Evolutionary conservation across 1,140 invertebrate genomes (phyloP).

Genomic region (Cotesia glomerata): DNA sequence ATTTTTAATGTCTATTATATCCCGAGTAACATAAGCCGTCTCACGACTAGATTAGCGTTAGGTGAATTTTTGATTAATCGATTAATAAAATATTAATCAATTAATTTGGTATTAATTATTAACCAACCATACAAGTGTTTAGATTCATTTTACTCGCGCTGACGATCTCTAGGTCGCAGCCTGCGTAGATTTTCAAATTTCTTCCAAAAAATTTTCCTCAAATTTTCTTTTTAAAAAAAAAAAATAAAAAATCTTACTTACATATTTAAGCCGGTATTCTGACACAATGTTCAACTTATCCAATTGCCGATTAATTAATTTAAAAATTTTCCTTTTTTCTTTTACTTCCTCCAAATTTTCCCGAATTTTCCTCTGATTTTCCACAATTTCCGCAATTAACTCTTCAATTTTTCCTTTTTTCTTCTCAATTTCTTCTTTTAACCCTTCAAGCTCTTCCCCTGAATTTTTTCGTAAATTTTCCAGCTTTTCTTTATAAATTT

Average conservation of each 20-base stretch:
- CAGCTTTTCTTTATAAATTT: slow-evolving; percentile 19
- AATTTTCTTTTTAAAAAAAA: not conserved
- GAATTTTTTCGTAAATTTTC: slow-evolving; percentile 8
- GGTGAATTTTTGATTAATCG: too few species aligned
- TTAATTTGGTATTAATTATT: too few species aligned
- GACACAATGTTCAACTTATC: not conserved
- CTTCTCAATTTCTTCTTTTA: slow-evolving; percentile 17
- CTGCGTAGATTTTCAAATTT: not conserved
- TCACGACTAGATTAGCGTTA: too few species aligned
- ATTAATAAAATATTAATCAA: too few species aligned
- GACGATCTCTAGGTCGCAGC: too few species aligned
- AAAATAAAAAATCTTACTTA: not conserved
- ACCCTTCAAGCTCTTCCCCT: slow-evolving; percentile 11
- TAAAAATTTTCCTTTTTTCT: not conserved
- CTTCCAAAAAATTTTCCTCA: not conserved
- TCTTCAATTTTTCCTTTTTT: slow-evolving; percentile 1
- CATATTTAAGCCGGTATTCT: not conserved
- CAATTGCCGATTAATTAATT: not conserved
- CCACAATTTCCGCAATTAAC: slow-evolving; percentile 14
- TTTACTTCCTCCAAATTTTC: not conserved
- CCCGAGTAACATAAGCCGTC: too few species aligned
- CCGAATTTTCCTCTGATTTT: not conserved
- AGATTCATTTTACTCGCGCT: too few species aligned
- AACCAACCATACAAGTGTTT: too few species aligned
- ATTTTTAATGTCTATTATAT: too few species aligned